A percentile compares a stretch with the other conserved stretches of the same genome.
Conservation (phyloP, 2,888 invertebrate species). For the Macrophya annulata region DNA sequence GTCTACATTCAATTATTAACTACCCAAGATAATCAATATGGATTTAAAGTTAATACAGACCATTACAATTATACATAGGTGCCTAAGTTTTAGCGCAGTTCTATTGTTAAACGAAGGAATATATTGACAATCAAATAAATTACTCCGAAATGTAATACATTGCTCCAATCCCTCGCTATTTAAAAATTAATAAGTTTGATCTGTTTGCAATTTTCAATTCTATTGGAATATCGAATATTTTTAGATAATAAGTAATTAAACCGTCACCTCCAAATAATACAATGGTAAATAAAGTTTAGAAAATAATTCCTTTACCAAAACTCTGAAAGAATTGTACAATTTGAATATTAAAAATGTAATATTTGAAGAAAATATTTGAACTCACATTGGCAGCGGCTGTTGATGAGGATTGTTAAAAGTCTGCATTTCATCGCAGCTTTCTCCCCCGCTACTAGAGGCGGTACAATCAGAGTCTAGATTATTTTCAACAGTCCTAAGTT, state of each 20-base stretch:
- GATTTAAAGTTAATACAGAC: slow-evolving; percentile 7
- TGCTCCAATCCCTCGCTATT: background rate
- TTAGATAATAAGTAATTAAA: background rate
- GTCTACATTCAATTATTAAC: slow-evolving; percentile 2
- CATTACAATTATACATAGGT: background rate
- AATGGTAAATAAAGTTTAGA: background rate
- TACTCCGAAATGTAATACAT: background rate
- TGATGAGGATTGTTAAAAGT: slow-evolving; percentile 89
- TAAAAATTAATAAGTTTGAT: background rate
- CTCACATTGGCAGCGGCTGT: slow-evolving; percentile 91
- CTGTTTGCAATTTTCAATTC: background rate
- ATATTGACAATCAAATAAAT: background rate
- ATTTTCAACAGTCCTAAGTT: slow-evolving; percentile 87
- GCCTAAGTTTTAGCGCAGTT: background rate
- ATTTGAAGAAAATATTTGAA: slow-evolving; percentile 69
- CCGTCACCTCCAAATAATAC: too few species aligned
- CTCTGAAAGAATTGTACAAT: slow-evolving; percentile 1
- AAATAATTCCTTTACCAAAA: background rate
- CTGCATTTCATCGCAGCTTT: slow-evolving; percentile 95
- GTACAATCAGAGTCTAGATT: slow-evolving; percentile 96
- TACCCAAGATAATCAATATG: slow-evolving; percentile 9
- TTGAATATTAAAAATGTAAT: background rate
- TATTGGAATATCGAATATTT: background rate
- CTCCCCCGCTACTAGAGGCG: slow-evolving; percentile 95
- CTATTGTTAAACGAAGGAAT: background rate